Evolutionary conservation across 2,888 invertebrate genomes (phyloP).

Genomic region (Stegana nigrithorax): DNA sequence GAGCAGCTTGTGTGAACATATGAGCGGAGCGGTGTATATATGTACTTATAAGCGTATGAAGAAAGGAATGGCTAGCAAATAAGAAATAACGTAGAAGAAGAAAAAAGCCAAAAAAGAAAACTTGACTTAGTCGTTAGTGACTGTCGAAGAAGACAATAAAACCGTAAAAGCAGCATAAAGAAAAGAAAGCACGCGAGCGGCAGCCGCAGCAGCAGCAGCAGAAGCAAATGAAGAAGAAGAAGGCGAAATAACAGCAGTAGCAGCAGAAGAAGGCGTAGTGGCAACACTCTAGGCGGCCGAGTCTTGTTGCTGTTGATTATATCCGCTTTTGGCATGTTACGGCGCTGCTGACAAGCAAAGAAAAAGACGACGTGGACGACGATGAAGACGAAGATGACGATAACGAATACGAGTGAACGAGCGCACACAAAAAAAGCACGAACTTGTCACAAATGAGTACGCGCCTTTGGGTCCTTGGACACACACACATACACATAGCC

Average conservation of each 20-base stretch:
- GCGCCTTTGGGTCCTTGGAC: background rate
- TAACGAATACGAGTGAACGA: background rate
- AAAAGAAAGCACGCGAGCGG: no score
- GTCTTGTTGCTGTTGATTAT: conserved; percentile 22
- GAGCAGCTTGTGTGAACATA: no score
- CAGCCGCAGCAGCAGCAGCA: conserved; percentile 19
- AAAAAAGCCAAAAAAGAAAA: no score
- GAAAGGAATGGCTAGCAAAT: no score
- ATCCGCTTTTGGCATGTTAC: conserved; percentile 19
- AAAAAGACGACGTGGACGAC: background rate
- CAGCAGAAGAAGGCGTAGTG: conserved; percentile 4
- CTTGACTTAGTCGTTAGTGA: no score
- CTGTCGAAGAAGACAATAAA: no score
- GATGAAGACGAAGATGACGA: background rate
- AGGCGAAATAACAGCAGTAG: background rate
- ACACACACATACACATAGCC: background rate
- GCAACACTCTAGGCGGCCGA: conserved; percentile 20
- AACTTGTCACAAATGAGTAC: conserved; percentile 17
- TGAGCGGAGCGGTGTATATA: no score
- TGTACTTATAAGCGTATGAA: no score
- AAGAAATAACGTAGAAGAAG: no score
- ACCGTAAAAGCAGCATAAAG: no score
- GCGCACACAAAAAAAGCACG: background rate
- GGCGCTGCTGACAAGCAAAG: conserved; percentile 5
- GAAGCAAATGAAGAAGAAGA: background rate